Evolutionary conservation across 2,888 invertebrate species (phyloP).

Genomic region (Nemurella pictetii): DNA sequence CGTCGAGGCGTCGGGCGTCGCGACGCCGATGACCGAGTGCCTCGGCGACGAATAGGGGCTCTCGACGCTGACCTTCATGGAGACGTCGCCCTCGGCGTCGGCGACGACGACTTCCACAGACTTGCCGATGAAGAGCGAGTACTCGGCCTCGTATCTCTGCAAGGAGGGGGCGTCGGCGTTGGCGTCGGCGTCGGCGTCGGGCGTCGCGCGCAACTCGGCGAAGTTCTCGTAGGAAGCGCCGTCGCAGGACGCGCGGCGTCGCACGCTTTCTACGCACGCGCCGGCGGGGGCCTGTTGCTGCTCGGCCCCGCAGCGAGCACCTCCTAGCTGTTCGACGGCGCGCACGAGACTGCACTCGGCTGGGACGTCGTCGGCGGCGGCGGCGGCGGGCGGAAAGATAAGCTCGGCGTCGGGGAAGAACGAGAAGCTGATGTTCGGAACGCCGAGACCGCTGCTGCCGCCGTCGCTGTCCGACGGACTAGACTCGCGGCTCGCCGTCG

Average conservation of each 20-base stretch:
- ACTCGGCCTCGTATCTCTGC: conserved; percentile 15
- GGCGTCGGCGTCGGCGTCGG: too few relatives aligned
- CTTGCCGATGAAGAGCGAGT: conserved; percentile 27
- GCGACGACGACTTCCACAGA: conserved; percentile 9
- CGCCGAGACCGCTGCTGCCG: not conserved
- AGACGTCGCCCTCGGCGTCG: not conserved
- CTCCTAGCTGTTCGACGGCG: not conserved
- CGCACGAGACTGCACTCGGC: conserved; percentile 13
- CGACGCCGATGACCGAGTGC: not conserved
- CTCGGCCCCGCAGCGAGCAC: not conserved
- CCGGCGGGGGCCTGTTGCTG: not conserved
- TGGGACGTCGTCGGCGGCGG: too few relatives aligned
- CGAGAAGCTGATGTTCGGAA: conserved; percentile 37
- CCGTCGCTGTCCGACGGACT: not conserved
- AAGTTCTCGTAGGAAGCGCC: conserved; percentile 22
- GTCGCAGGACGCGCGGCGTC: not conserved
- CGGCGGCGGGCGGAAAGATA: too few relatives aligned
- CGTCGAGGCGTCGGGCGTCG: too few relatives aligned
- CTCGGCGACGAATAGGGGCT: conserved; percentile 23
- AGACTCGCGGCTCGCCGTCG: not conserved
- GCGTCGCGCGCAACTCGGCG: conserved; percentile 10
- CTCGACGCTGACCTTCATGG: not conserved
- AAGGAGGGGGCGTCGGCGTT: too few relatives aligned
- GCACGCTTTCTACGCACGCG: conserved; percentile 17
- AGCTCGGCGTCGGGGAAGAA: conserved; percentile 33